Conservation (phyloP, 2,888 invertebrate genomes). For the Bursaphelenchus okinawaensis region DNA sequence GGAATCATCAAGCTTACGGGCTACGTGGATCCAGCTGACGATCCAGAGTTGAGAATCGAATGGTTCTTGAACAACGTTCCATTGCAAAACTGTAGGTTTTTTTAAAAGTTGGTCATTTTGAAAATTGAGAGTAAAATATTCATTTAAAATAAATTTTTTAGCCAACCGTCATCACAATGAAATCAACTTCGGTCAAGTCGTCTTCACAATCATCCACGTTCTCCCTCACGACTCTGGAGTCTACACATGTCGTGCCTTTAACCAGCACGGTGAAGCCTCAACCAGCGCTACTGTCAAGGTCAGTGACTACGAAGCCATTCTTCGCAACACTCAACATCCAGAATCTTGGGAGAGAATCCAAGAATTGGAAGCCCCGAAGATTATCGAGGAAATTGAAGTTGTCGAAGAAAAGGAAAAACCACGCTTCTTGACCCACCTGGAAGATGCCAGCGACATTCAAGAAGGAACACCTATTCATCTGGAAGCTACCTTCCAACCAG, state of each 20-base stretch:
- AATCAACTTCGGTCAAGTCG: slow-evolving; percentile 90
- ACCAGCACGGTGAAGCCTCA: slow-evolving; percentile 85
- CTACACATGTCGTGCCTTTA: slow-evolving; percentile 86
- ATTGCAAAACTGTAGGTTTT: slow-evolving; percentile 63
- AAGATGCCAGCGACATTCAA: slow-evolving; percentile 75
- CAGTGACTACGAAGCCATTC: slow-evolving; percentile 47
- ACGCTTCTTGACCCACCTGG: slow-evolving; percentile 73
- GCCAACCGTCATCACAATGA: slow-evolving; percentile 69
- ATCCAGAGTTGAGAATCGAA: slow-evolving; percentile 53
- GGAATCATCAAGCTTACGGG: slow-evolving; percentile 61
- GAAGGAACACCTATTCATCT: slow-evolving; percentile 90
- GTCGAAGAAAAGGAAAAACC: slow-evolving; percentile 53
- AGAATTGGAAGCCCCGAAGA: slow-evolving; percentile 51
- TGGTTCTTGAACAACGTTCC: slow-evolving; percentile 74
- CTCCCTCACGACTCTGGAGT: slow-evolving; percentile 84
- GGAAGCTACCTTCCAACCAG: slow-evolving; percentile 87
- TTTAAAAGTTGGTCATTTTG: too few relatives aligned
- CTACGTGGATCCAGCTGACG: slow-evolving; percentile 68
- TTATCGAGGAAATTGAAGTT: slow-evolving; percentile 76
- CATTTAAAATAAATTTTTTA: slow-evolving; percentile 9
- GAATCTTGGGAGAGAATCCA: slow-evolving; percentile 84
- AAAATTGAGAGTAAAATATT: too few relatives aligned
- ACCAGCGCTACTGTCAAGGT: slow-evolving; percentile 88
- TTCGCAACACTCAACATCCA: slow-evolving; percentile 78
- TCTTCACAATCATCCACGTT: slow-evolving; percentile 77